Conservation (phyloP, 2,113 vertebrate genomes). For the Anas platyrhynchos region DNA sequence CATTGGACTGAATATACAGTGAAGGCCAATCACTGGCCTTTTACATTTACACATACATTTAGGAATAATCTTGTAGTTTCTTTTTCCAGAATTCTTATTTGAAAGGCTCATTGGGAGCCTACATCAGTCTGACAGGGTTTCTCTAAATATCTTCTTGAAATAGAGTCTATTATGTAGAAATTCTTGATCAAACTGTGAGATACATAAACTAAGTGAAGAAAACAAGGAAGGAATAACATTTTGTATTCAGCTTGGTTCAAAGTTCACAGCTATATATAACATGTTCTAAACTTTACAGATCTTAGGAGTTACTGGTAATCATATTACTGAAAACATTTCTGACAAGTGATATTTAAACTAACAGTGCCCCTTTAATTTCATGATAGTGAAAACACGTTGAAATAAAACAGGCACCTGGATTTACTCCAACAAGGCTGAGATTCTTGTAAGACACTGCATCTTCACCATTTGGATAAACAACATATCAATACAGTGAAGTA, state of each 20-base stretch:
- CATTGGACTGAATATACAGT: not conserved
- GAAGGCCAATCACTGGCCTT: not conserved
- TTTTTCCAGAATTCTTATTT: not conserved
- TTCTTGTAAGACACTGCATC: slow-evolving; percentile 7
- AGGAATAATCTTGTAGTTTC: not conserved
- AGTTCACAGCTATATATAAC: not conserved
- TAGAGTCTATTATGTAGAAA: not conserved
- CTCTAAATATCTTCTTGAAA: not conserved
- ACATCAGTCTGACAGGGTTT: not conserved
- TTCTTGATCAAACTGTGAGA: not conserved
- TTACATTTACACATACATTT: not conserved
- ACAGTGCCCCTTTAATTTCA: slow-evolving; percentile 1
- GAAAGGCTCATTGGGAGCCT: not conserved
- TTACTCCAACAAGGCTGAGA: not conserved
- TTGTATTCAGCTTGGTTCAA: not conserved
- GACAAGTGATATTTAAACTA: not conserved
- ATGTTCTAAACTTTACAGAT: not conserved
- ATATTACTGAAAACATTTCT: not conserved
- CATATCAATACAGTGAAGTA: slow-evolving; percentile 42
- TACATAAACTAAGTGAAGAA: not conserved
- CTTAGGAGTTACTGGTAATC: not conserved
- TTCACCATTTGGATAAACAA: slow-evolving; percentile 34
- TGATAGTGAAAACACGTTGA: slow-evolving; percentile 40
- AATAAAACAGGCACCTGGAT: slow-evolving; percentile 55
- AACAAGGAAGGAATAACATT: not conserved